Conservation (phyloP, 2,888 invertebrate species). For the Gasteruption jaculator region DNA sequence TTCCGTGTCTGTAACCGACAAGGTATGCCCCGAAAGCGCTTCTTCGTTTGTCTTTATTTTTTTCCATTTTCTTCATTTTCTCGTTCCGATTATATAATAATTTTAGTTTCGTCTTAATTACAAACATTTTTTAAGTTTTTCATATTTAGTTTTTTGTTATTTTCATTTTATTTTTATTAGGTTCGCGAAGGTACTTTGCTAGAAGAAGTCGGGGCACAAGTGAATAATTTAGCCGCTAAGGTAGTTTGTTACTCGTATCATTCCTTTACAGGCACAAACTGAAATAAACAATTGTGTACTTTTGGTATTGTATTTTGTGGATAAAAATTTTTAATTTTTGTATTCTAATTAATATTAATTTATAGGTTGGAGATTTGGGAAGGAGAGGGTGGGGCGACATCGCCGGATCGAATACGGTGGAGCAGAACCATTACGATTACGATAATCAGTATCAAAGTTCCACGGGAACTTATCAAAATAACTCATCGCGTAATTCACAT, state of each 20-base stretch:
- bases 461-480: constrained; percentile 38
- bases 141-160: constrained; percentile 18
- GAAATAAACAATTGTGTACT: constrained; percentile 3
- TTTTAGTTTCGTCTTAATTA: constrained; percentile 21
- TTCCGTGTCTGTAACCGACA: constrained; percentile 72
- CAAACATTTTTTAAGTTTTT: constrained; percentile 18
- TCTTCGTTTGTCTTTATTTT: constrained; percentile 25
- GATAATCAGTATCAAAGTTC: constrained; percentile 43
- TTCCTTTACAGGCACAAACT: no score
- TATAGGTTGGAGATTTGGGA: constrained; percentile 64
- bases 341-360: constrained; percentile 9
- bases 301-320: not conserved
- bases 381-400: constrained; percentile 65
- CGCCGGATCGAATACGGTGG: constrained; percentile 55
- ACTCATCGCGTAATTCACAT: constrained; percentile 27
- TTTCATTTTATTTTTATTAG: constrained; percentile 51
- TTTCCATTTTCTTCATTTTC: constrained; percentile 17
- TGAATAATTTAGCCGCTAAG: constrained; percentile 63
- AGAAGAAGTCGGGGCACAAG: constrained; percentile 63
- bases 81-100: constrained; percentile 18
- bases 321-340: constrained; percentile 10
- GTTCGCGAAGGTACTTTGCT: constrained; percentile 68
- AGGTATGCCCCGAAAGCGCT: constrained; percentile 58
- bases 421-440: constrained; percentile 41
- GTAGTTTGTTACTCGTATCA: constrained; percentile 46